phyloP scores from a whole-genome alignment of 2,888 invertebrate genomes.

The Drosophila pegasa region DNA sequence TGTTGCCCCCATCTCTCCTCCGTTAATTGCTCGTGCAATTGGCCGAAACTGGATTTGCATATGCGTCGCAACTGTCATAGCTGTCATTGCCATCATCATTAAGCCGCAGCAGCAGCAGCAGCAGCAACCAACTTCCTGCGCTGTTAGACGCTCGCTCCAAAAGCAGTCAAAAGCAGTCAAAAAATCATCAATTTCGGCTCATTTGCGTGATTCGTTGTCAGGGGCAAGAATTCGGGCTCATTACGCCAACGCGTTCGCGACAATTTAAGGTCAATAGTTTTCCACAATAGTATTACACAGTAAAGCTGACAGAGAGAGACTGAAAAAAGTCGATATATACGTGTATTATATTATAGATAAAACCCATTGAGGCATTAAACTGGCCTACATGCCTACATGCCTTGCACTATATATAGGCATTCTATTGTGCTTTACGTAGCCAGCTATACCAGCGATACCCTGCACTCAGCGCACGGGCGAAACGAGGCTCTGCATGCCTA shows the following conservation, averaged over 20 bases:
- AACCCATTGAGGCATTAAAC: constrained; percentile 51
- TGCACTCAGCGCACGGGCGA: neutral
- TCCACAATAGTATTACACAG: constrained; percentile 17
- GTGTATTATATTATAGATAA: neutral
- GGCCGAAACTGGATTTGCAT: constrained; percentile 66
- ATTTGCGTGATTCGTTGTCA: constrained; percentile 48
- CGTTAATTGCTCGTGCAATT: constrained; percentile 62
- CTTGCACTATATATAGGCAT: constrained; percentile 39
- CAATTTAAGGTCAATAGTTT: constrained; percentile 77
- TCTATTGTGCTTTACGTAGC: constrained; percentile 22
- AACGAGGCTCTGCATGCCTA: neutral
- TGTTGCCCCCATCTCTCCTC: constrained; percentile 3
- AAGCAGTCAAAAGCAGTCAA: constrained; percentile 46
- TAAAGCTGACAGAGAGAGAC: too few species aligned
- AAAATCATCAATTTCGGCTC: constrained; percentile 51
- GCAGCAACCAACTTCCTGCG: constrained; percentile 39
- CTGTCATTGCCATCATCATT: constrained; percentile 63
- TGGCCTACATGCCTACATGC: constrained; percentile 39
- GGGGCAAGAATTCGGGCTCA: constrained; percentile 50
- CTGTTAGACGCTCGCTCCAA: constrained; percentile 28
- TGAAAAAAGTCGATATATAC: too few species aligned
- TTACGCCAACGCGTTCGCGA: constrained; percentile 58
- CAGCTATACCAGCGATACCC: constrained; percentile 2
- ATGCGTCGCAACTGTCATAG: constrained; percentile 46
- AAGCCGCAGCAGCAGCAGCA: constrained; percentile 22